Percentiles rank a stretch among this genome's conserved stretches.
phyloP scores from a whole-genome alignment of 2,888 invertebrate genomes.

The Unio delphinus region DNA sequence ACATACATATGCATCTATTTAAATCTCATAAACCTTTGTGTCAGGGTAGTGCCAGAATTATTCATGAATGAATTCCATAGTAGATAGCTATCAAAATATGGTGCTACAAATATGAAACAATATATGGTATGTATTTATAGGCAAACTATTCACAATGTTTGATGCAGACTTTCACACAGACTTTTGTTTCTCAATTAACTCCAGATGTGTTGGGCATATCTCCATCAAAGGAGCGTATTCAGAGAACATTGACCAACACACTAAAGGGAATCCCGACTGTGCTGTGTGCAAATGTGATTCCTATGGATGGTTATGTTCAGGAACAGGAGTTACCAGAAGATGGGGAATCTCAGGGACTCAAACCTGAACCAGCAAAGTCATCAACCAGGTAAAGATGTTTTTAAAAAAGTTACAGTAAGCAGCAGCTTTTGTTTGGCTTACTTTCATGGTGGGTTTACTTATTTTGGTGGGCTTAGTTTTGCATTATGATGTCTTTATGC shows the following conservation, averaged over 20 bases:
- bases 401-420: too few species aligned
- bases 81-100: too few species aligned
- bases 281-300: conserved; percentile 56
- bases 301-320: conserved; percentile 54
- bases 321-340: conserved; percentile 33
- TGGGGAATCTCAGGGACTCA: conserved; percentile 21
- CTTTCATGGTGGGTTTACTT: neutral
- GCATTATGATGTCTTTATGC: neutral
- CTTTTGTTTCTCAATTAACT: neutral
- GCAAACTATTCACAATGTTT: too few species aligned
- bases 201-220: conserved; percentile 58
- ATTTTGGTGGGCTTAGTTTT: neutral
- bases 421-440: neutral
- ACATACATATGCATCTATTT: too few species aligned
- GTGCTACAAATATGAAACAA: too few species aligned
- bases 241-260: conserved; percentile 46
- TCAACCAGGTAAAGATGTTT: conserved; percentile 4
- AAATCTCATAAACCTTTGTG: too few species aligned
- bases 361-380: conserved; percentile 37
- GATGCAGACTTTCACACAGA: too few species aligned
- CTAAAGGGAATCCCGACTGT: conserved; percentile 59
- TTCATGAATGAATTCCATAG: too few species aligned
- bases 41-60: too few species aligned
- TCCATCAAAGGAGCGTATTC: conserved; percentile 59
- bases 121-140: too few species aligned